These are phyloP conservation scores for Orius insidiosus DNA, from an alignment of 1,140 invertebrate genomes.

Conservation along the genomic window DNA sequence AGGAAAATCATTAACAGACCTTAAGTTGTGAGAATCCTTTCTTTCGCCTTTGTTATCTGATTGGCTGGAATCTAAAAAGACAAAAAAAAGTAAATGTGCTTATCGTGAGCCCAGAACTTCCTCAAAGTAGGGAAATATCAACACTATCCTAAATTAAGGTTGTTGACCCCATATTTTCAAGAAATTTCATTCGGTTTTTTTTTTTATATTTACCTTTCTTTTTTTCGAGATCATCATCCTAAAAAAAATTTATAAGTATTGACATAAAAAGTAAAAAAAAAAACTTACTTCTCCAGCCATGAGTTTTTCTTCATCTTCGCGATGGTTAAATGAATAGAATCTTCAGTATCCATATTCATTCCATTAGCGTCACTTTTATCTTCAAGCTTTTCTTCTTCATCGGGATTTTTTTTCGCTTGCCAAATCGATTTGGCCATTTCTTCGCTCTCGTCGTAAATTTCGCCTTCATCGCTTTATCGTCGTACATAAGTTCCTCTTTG, in stretches of 20 bases:
- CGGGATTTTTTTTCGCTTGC: conserved; percentile 1
- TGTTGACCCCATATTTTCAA: no score
- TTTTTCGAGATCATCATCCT: conserved; percentile 18
- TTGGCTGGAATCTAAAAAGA: no score
- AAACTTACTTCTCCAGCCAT: conserved; percentile 49
- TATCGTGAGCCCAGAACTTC: no score
- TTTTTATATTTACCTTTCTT: conserved; percentile 19
- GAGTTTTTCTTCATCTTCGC: conserved; percentile 58
- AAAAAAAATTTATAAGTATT: conserved; percentile 11
- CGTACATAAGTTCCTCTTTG: conserved; percentile 14
- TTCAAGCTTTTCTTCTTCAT: conserved; percentile 1
- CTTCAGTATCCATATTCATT: conserved; percentile 48
- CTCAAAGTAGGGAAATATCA: no score
- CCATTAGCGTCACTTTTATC: conserved; percentile 22
- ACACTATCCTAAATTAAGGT: no score
- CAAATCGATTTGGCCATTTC: neutral
- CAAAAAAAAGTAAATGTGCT: conserved; percentile 2
- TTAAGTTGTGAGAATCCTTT: no score
- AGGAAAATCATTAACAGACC: neutral
- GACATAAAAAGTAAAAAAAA: neutral
- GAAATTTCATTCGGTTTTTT: no score
- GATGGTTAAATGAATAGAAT: conserved; percentile 62
- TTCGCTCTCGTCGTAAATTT: conserved; percentile 7
- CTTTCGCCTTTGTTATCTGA: no score
- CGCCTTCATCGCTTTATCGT: conserved; percentile 12